Evolutionary conservation across 2,888 invertebrate genomes (phyloP).

Genomic region (Strigamia maritima): DNA sequence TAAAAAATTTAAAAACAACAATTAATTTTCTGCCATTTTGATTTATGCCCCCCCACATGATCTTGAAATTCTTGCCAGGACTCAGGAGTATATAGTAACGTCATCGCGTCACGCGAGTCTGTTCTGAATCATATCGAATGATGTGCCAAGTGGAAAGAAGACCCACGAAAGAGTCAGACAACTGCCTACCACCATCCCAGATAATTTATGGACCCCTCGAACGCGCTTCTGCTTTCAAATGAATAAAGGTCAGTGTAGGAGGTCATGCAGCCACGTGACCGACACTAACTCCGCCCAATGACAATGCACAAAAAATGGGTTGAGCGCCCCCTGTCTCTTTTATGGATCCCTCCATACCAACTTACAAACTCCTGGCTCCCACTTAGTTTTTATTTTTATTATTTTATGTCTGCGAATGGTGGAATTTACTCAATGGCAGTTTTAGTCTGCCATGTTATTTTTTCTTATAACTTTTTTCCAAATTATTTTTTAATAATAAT

Average conservation of each 20-base stretch:
- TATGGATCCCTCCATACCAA: background rate
- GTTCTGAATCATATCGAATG: background rate
- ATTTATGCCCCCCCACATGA: too few species aligned
- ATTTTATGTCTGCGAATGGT: too few species aligned
- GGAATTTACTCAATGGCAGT: too few species aligned
- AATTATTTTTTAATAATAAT: too few species aligned
- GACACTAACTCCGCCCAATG: constrained; percentile 31
- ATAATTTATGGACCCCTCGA: constrained; percentile 21
- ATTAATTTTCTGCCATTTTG: too few species aligned
- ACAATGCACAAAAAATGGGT: constrained; percentile 10
- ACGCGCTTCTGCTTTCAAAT: constrained; percentile 33
- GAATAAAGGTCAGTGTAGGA: constrained; percentile 32
- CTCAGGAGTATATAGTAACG: background rate
- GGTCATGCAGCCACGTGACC: constrained; percentile 17
- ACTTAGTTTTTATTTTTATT: too few species aligned
- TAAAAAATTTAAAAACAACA: too few species aligned
- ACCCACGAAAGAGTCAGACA: constrained; percentile 15
- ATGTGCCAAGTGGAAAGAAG: constrained; percentile 13
- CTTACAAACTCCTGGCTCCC: background rate
- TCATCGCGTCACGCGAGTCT: background rate
- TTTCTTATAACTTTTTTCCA: too few species aligned
- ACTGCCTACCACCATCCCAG: background rate
- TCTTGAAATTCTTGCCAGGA: too few species aligned
- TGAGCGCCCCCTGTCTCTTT: background rate
- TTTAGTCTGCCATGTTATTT: too few species aligned